phyloP scores from a whole-genome alignment of 2,113 vertebrate species.

The Apus apus region DNA sequence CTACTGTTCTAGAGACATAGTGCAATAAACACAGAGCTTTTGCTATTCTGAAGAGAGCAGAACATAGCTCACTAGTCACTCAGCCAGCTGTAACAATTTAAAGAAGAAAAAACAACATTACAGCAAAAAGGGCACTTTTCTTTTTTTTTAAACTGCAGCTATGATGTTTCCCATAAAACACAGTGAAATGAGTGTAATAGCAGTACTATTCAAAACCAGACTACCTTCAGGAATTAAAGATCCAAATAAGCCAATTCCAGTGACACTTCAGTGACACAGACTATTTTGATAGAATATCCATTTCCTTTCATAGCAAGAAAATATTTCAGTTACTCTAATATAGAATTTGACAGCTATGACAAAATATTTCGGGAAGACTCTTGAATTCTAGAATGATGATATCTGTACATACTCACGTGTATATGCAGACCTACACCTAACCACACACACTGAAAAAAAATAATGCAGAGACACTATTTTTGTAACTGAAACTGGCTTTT shows the following conservation, averaged over 20 bases:
- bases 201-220: neutral
- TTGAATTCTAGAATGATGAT: neutral
- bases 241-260: neutral
- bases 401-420: neutral
- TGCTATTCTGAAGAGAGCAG: neutral
- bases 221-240: neutral
- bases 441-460: neutral
- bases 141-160: slow-evolving; percentile 1
- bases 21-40: neutral
- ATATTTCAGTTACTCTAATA: neutral
- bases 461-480: neutral
- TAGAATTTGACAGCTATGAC: neutral
- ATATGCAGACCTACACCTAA: neutral
- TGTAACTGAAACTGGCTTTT: neutral
- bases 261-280: neutral
- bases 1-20: neutral
- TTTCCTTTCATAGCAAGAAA: neutral
- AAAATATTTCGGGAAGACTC: neutral
- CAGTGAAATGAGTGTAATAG: neutral
- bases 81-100: slow-evolving; percentile 16
- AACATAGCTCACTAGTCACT: neutral
- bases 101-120: neutral
- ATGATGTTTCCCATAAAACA: slow-evolving; percentile 28
- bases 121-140: neutral
- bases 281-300: neutral